phyloP scores from a whole-genome alignment of 2,888 invertebrate genomes.

The Drosophila buzzatii region DNA sequence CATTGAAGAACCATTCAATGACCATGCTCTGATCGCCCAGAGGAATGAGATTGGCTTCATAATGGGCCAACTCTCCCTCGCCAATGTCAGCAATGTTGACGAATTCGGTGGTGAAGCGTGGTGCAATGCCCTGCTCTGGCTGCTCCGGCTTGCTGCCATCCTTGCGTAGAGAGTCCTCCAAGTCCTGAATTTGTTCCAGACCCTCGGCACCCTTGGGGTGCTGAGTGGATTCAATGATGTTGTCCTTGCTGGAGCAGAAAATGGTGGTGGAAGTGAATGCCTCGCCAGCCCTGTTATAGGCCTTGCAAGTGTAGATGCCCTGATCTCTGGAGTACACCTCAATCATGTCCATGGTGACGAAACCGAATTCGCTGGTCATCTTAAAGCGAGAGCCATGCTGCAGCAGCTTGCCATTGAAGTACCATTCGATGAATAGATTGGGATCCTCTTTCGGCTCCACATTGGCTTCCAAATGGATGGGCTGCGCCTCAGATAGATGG shows the following conservation, averaged over 20 bases:
- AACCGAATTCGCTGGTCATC: conserved; percentile 97
- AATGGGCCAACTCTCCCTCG: conserved; percentile 98
- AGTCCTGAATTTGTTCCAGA: conserved; percentile 94
- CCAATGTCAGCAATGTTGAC: conserved; percentile 92
- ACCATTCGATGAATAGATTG: conserved; percentile 96
- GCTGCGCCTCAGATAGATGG: conserved; percentile 92
- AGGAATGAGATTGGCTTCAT: conserved; percentile 98
- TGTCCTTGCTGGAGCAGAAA: conserved; percentile 92
- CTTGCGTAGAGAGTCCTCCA: conserved; percentile 93
- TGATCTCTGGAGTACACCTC: conserved; percentile 97
- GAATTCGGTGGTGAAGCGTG: conserved; percentile 95
- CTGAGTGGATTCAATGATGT: conserved; percentile 94
- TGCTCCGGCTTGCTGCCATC: conserved; percentile 89
- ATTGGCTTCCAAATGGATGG: conserved; percentile 96
- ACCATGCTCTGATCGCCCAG: conserved; percentile 97
- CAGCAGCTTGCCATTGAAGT: conserved; percentile 95
- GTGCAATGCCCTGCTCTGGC: conserved; percentile 93
- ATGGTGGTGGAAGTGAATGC: conserved; percentile 96
- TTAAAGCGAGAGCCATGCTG: conserved; percentile 96
- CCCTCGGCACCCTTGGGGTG: conserved; percentile 98
- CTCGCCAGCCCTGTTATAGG: conserved; percentile 94
- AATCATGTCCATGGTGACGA: conserved; percentile 96
- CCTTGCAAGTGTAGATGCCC: conserved; percentile 96
- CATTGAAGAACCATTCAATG: conserved; percentile 98
- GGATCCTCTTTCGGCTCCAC: conserved; percentile 98